Base-by-base conservation (phyloP, 1,140 invertebrate species). In the Drosophila azteca region DNA sequence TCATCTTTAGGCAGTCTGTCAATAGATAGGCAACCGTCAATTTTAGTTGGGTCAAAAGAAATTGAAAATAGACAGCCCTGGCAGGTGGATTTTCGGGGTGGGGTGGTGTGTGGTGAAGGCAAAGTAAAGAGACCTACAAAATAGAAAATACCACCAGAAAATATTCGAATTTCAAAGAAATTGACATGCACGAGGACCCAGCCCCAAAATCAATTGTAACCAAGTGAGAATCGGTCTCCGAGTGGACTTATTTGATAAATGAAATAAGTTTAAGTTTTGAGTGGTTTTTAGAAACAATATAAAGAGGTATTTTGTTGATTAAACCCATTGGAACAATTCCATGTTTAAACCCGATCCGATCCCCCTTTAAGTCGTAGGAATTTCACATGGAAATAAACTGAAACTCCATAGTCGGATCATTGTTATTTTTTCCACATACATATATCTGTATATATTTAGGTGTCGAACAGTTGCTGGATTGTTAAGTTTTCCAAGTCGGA, bases 11-110 rank as follows among this genome's bases (percentile, higher is more conserved):
- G 54, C 80, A 61, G 80, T 77, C 80, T 85, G 80, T 84, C 80
- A 84, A 84, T 84, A 73, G 77, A 77, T 66, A 48, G 81, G 66
- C 80, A 68, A 77, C 77, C 73, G 81, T 84, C 80, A 84, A 85
- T 84, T 84, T 71, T 84, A 69, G 77, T 53, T 68, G 50, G 67
- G 55, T 75, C 71, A 58, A 31, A 59, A 85, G 81, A 80, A 84
- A 84, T 85, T 85, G 72, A 85, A 84, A 84, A 84, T 85, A 84
- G 80, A 80, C 35, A 35, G 65, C 22, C 46, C 26, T 31, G 48
- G 29, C 69, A 62, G 60, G 50, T 68, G 77, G 49, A 48, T 39
- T 39, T 39, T 39, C 55, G 39, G 57, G 17, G 17, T 20, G 17
- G 17, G 17, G 17, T 20, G 17, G 17, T 17, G 41, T 0, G 11